phyloP scores from a whole-genome alignment of 2,113 vertebrate genomes.

The Bubo bubo region DNA sequence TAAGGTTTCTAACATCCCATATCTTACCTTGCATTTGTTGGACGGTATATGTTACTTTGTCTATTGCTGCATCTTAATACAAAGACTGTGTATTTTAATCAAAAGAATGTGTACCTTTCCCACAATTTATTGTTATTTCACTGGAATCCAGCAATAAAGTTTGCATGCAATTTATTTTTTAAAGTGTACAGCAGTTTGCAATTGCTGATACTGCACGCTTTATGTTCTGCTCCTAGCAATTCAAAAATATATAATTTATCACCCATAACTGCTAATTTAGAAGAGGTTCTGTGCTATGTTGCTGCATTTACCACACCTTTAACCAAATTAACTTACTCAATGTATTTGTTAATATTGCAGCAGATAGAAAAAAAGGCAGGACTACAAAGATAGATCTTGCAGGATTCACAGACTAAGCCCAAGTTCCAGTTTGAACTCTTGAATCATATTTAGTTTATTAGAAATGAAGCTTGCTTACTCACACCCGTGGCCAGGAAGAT shows the following conservation, averaged over 20 bases:
- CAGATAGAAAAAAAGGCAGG: neutral
- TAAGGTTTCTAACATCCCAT: neutral
- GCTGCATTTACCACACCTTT: neutral
- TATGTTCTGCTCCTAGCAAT: neutral
- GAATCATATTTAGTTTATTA: neutral
- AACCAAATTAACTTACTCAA: neutral
- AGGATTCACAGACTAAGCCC: neutral
- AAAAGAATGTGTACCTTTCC: neutral
- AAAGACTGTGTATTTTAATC: neutral
- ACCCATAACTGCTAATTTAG: neutral
- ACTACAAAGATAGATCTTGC: fast-evolving
- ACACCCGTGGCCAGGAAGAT: neutral
- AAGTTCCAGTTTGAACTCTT: neutral
- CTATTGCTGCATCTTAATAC: neutral
- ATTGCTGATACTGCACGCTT: neutral
- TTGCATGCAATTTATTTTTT: neutral
- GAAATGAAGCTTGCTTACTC: neutral
- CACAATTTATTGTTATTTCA: neutral
- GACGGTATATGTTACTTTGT: neutral
- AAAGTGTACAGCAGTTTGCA: neutral
- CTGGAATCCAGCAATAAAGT: neutral
- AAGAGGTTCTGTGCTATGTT: neutral
- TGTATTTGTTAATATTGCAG: neutral
- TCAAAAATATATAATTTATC: neutral
- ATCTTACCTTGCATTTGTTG: neutral